Conservation (phyloP, 2,797 vertebrate species). For the Nothura maculosa region DNA sequence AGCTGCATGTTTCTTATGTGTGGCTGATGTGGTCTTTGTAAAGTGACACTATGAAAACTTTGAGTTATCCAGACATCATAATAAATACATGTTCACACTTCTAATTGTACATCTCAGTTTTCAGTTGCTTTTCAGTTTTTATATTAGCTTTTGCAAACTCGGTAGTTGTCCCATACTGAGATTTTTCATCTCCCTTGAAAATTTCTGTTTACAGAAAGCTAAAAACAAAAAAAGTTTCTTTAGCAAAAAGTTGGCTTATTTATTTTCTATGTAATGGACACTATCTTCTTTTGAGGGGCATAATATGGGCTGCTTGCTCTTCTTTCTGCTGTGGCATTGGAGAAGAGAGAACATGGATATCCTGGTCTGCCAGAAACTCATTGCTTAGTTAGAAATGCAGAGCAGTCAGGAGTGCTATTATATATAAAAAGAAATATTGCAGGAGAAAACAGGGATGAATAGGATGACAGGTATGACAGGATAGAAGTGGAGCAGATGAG, state of each 20-base stretch:
- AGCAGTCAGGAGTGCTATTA: neutral
- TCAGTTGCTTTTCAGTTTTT: neutral
- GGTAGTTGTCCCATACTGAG: neutral
- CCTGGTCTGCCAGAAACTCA: neutral
- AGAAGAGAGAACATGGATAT: neutral
- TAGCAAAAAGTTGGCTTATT: neutral
- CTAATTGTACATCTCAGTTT: neutral
- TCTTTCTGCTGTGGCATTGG: neutral
- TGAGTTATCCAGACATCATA: neutral
- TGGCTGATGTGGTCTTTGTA: neutral
- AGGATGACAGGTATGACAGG: neutral
- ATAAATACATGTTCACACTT: neutral
- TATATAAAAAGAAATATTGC: neutral
- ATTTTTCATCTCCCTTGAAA: neutral
- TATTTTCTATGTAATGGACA: neutral
- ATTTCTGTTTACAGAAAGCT: rapidly evolving
- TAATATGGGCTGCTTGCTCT: neutral
- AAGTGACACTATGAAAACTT: neutral
- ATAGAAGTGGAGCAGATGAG: neutral
- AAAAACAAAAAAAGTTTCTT: neutral
- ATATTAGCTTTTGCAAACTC: neutral
- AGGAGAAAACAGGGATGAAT: neutral
- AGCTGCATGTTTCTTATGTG: neutral
- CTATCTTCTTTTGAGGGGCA: neutral
- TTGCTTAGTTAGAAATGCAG: conserved; percentile 5